Evolutionary conservation across 2,113 vertebrate species (phyloP).

Genomic region (Trinectes maculatus): DNA sequence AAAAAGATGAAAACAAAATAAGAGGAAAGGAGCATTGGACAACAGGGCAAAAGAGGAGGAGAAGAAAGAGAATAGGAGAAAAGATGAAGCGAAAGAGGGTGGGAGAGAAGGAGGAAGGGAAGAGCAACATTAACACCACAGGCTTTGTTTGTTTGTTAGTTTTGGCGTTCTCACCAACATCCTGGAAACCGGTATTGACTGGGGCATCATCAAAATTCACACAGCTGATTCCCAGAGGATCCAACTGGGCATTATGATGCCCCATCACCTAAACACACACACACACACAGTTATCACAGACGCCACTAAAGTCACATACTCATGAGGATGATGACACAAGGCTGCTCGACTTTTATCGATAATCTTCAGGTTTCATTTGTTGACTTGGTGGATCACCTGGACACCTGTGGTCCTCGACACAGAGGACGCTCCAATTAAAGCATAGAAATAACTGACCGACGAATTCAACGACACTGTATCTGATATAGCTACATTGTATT

Average conservation of each 20-base stretch:
- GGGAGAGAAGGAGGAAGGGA: slow-evolving; percentile 51
- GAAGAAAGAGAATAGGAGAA: not conserved
- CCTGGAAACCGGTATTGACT: slow-evolving; percentile 90
- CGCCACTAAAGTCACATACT: too few species aligned
- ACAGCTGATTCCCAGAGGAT: slow-evolving; percentile 98
- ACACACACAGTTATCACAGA: slow-evolving; percentile 15
- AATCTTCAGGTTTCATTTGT: too few species aligned
- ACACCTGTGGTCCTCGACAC: too few species aligned
- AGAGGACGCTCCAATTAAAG: too few species aligned
- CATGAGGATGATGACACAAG: too few species aligned
- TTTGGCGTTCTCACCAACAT: slow-evolving; percentile 91
- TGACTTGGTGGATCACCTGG: too few species aligned
- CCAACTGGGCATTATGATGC: slow-evolving; percentile 96
- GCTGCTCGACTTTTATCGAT: too few species aligned
- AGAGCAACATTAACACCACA: slow-evolving; percentile 74
- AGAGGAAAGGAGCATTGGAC: not conserved
- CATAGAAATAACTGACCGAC: too few species aligned
- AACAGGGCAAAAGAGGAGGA: not conserved
- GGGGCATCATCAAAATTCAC: slow-evolving; percentile 98
- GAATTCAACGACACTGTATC: too few species aligned
- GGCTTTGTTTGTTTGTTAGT: slow-evolving; percentile 44
- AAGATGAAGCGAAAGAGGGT: slow-evolving; percentile 36
- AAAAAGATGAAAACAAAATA: not conserved
- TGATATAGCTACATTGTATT: too few species aligned
- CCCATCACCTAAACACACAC: slow-evolving; percentile 92